Base-by-base conservation (phyloP, 2,888 invertebrate genomes). In the Diaperis boleti region DNA sequence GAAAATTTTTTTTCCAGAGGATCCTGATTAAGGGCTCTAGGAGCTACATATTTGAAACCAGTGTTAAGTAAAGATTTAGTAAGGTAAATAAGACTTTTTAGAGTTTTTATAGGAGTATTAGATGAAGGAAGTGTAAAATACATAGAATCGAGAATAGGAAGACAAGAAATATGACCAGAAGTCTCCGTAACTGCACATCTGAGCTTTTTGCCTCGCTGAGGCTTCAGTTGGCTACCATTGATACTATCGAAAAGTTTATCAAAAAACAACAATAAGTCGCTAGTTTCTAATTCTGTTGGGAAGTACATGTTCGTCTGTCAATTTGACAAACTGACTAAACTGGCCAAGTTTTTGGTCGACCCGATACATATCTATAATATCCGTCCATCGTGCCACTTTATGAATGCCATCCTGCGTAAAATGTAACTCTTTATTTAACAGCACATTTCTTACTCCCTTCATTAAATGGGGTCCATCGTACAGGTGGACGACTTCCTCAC, bases 401-500 rank as follows among this genome's bases (percentile, higher is more conserved):
- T n/a, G n/a, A n/a, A n/a, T n/a, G n/a, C n/a, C n/a, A n/a, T n/a
- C n/a, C n/a, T n/a, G n/a, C n/a, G n/a, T n/a, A n/a, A n/a, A n/a
- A n/a, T n/a, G n/a, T n/a, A n/a, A n/a, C n/a, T n/a, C 60, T 1
- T 57, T 59, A 1, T 14, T 55, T 13, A 71, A 13, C 5, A 70
- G 17, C 26, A 55, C 50, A 37, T 72, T 72, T 29, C 70, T 6
- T 3, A 72, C 37, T 6, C 64, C 45, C 56, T 71, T 71, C 11
- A 69, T 14, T 17, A 69, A 37, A 47, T 70, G 69, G 10, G 67
- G 68, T 29, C 35, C 26, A 62, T 70, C 70, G 64, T 45, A 70
- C 20, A 70, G 56, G 45, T 67, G 68, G 13, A 70, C 54, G 22
- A 70, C 50, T 59, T 71, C 70, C 50, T 33, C 31, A 1, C 54